Evolutionary conservation across 2,888 invertebrate species (phyloP).

Genomic region (Steinernema carpocapsae): DNA sequence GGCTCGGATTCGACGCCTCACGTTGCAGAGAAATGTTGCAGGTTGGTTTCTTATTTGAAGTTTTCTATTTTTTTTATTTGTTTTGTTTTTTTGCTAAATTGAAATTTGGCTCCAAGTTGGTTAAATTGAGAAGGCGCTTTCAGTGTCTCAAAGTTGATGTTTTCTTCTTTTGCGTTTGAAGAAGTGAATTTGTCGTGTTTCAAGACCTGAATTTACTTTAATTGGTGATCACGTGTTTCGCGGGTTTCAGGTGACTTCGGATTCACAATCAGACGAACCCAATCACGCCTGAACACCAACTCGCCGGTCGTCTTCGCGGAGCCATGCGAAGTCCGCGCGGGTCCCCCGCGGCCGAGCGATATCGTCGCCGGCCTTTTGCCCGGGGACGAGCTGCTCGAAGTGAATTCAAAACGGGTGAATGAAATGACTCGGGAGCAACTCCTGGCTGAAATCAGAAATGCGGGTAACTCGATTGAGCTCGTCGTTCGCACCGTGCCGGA

Average conservation of each 20-base stretch:
- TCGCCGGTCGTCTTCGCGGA: slow-evolving; percentile 56
- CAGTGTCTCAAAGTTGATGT: no score
- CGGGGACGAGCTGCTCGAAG: slow-evolving; percentile 90
- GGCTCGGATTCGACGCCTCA: slow-evolving; percentile 49
- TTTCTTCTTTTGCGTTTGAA: no score
- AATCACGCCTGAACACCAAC: slow-evolving; percentile 43
- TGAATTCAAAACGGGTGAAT: slow-evolving; percentile 85
- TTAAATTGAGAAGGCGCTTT: no score
- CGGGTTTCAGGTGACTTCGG: slow-evolving; percentile 54
- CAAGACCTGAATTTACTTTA: no score
- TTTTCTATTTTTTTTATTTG: background rate
- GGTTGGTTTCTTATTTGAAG: slow-evolving; percentile 40
- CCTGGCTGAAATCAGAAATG: slow-evolving; percentile 76
- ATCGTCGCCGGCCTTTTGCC: slow-evolving; percentile 81
- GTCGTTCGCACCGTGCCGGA: slow-evolving; percentile 88
- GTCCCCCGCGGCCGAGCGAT: slow-evolving; percentile 61
- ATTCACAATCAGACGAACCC: slow-evolving; percentile 55
- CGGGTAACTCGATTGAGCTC: slow-evolving; percentile 71
- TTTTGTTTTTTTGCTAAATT: background rate
- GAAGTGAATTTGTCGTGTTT: no score
- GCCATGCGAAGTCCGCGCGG: slow-evolving; percentile 48
- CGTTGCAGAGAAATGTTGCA: slow-evolving; percentile 46
- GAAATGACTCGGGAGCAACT: slow-evolving; percentile 83
- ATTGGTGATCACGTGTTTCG: background rate
- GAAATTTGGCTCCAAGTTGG: no score